Evolutionary conservation across 2,797 vertebrate species (phyloP).

Genomic region (Hoplostethus atlanticus): DNA sequence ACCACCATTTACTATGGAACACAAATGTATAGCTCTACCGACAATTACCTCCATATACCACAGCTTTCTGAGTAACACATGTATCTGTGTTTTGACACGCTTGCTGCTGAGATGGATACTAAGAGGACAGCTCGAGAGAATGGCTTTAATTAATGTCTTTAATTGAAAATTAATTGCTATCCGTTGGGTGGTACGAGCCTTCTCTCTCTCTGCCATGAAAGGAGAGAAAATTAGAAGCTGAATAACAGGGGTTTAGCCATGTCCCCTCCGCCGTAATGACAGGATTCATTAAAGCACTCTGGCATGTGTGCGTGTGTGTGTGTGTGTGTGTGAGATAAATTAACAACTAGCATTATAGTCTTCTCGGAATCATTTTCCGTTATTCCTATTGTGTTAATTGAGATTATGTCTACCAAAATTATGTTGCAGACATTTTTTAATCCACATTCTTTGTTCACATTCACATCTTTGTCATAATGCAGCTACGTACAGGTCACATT

Average conservation of each 20-base stretch:
- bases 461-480: slow-evolving; percentile 23
- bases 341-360: slow-evolving; percentile 32
- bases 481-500: no score
- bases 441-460: slow-evolving; percentile 27
- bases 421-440: slow-evolving; percentile 13
- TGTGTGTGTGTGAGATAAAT: slow-evolving; percentile 27
- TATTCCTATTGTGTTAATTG: slow-evolving; percentile 2
- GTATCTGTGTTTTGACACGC: slow-evolving; percentile 35
- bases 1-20: slow-evolving; percentile 6
- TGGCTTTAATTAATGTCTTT: slow-evolving; percentile 65
- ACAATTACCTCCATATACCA: slow-evolving; percentile 7
- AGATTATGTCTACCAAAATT: slow-evolving; percentile 7
- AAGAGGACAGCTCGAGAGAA: slow-evolving; percentile 40
- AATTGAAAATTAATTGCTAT: slow-evolving; percentile 75
- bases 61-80: slow-evolving; percentile 10
- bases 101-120: not conserved
- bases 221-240: slow-evolving; percentile 60
- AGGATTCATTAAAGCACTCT: slow-evolving; percentile 68
- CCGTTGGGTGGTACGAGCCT: slow-evolving; percentile 43
- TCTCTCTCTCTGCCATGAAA: slow-evolving; percentile 49
- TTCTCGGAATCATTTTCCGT: slow-evolving; percentile 30
- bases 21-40: not conserved
- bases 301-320: slow-evolving; percentile 3
- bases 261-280: slow-evolving; percentile 60
- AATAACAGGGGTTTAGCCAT: slow-evolving; percentile 63